These are phyloP conservation scores for Polietes domitor DNA, from an alignment of 2,888 invertebrate species.

Conservation along the genomic window DNA sequence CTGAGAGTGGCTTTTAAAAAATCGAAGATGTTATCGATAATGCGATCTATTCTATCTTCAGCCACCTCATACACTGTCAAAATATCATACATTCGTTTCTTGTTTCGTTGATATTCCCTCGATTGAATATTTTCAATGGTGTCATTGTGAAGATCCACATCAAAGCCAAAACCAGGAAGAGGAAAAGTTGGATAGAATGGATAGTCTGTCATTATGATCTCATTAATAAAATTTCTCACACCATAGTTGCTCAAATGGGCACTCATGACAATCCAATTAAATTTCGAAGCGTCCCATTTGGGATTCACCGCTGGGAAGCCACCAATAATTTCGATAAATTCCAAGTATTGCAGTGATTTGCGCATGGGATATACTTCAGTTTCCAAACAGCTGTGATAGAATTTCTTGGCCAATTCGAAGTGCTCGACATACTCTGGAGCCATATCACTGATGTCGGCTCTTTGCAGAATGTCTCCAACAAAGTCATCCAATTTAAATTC, in stretches of 20 bases:
- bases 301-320: conserved; percentile 77
- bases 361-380: conserved; percentile 73
- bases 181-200: conserved; percentile 76
- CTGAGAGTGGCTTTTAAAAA: conserved; percentile 72
- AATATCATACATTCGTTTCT: conserved; percentile 74
- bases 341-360: conserved; percentile 73
- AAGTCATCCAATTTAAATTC: conserved; percentile 69
- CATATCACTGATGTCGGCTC: conserved; percentile 45
- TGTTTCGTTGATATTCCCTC: conserved; percentile 73
- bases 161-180: conserved; percentile 76
- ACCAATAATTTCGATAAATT: conserved; percentile 74
- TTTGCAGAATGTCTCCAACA: conserved; percentile 69
- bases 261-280: conserved; percentile 79
- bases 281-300: conserved; percentile 70
- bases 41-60: conserved; percentile 66
- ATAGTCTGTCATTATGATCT: conserved; percentile 66
- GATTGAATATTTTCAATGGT: conserved; percentile 74
- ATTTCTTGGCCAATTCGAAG: conserved; percentile 72
- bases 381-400: conserved; percentile 72
- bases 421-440: conserved; percentile 69
- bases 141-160: conserved; percentile 73
- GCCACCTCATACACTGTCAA: conserved; percentile 71
- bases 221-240: conserved; percentile 69
- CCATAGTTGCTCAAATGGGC: conserved; percentile 76
- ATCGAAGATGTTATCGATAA: conserved; percentile 72